Percentiles rank a stretch among this genome's conserved stretches.
These are phyloP conservation scores for Phoeniculus purpureus DNA, from an alignment of 2,797 vertebrate species.

Conservation along the genomic window DNA sequence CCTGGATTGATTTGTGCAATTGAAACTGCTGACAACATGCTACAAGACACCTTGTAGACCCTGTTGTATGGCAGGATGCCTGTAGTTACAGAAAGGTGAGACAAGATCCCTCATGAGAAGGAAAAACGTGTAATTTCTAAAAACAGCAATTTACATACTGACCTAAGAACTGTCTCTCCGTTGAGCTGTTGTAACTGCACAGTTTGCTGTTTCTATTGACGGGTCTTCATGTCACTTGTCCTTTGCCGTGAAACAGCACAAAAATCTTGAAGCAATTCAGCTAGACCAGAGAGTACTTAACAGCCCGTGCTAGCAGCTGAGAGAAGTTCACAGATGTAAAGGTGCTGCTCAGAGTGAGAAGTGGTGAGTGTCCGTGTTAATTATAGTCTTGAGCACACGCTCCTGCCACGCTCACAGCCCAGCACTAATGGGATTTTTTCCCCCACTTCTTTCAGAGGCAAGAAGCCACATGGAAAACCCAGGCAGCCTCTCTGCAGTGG, in stretches of 20 bases:
- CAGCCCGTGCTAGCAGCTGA: not conserved
- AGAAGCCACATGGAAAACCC: not conserved
- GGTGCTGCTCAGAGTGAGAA: not conserved
- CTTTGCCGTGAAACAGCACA: not conserved
- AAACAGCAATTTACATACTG: conserved; percentile 26
- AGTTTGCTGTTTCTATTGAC: not conserved
- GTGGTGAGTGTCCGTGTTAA: not conserved
- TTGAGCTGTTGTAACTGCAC: not conserved
- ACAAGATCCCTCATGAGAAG: not conserved
- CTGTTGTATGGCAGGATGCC: not conserved
- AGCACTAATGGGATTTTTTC: not conserved
- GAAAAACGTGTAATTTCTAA: conserved; percentile 22
- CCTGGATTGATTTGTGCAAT: not conserved
- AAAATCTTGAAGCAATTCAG: not conserved
- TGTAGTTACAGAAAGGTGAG: not conserved
- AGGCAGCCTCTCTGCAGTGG: not conserved
- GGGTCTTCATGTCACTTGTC: not conserved
- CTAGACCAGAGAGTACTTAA: not conserved
- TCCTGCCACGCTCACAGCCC: not conserved
- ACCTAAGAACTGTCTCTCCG: not conserved
- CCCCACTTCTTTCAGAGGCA: not conserved
- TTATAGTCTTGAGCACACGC: not conserved
- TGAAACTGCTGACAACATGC: conserved; percentile 8
- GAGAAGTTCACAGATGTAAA: not conserved
- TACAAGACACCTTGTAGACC: conserved; percentile 22